A percentile compares a stretch with the other conserved stretches of the same genome.
These are phyloP conservation scores for Carduelis carduelis DNA, from an alignment of 2,797 vertebrate species.

Conservation along the genomic window DNA sequence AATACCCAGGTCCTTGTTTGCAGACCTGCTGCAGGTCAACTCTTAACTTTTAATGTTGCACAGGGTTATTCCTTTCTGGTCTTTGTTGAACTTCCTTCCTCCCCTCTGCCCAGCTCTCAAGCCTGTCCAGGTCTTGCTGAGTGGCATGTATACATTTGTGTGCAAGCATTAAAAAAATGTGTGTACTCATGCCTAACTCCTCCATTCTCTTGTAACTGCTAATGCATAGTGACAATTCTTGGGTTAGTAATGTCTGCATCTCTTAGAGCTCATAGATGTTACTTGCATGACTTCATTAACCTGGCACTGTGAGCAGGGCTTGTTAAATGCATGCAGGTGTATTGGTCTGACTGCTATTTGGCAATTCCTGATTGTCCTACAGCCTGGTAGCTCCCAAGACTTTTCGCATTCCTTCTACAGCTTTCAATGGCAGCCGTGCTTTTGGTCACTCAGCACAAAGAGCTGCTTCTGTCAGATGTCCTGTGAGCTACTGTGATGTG, in stretches of 20 bases:
- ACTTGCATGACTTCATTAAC: background rate
- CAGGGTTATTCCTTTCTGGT: background rate
- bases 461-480: background rate
- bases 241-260: background rate
- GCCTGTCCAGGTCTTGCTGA: background rate
- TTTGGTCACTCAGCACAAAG: background rate
- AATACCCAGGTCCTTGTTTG: background rate
- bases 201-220: background rate
- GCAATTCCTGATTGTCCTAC: background rate
- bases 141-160: background rate
- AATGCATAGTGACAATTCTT: background rate
- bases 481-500: background rate
- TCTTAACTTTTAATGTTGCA: background rate
- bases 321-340: background rate
- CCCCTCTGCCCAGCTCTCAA: background rate
- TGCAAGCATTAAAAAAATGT: background rate
- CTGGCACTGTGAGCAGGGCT: background rate
- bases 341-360: background rate
- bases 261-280: background rate
- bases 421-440: background rate
- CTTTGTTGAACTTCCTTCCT: background rate
- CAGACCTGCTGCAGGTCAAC: background rate
- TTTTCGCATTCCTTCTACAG: background rate
- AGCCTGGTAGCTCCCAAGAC: background rate
- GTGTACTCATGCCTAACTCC: rapidly evolving